Evolutionary conservation across 2,888 invertebrate species (phyloP).

Genomic region (Gymnoscelis rufifasciata): DNA sequence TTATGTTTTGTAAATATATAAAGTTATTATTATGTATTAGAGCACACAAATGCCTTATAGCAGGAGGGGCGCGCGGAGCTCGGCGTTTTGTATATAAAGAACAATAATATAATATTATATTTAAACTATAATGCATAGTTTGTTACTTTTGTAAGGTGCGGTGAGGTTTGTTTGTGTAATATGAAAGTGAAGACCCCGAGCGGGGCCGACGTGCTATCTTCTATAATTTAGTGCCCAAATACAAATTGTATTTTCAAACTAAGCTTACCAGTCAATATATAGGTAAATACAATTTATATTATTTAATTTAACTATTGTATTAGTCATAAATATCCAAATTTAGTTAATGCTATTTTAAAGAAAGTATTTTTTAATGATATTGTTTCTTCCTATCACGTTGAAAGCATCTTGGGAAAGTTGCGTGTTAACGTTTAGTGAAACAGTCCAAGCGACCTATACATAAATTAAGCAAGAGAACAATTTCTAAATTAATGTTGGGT

Average conservation of each 20-base stretch:
- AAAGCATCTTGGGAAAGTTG: slow-evolving; percentile 53
- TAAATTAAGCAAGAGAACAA: slow-evolving; percentile 44
- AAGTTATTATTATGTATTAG: slow-evolving; percentile 56
- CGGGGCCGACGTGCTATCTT: slow-evolving; percentile 65
- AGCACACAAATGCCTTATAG: slow-evolving; percentile 61
- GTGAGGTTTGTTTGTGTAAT: slow-evolving; percentile 55
- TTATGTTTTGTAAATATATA: slow-evolving; percentile 71
- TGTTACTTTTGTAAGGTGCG: slow-evolving; percentile 73
- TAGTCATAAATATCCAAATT: slow-evolving; percentile 79
- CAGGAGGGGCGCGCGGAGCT: slow-evolving; percentile 57
- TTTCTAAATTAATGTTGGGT: slow-evolving; percentile 37
- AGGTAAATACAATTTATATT: slow-evolving; percentile 73
- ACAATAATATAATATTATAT: slow-evolving; percentile 63
- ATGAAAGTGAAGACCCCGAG: slow-evolving; percentile 45
- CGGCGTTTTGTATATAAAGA: slow-evolving; percentile 70
- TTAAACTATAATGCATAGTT: slow-evolving; percentile 64
- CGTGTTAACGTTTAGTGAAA: slow-evolving; percentile 31
- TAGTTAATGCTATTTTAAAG: slow-evolving; percentile 72
- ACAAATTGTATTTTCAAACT: slow-evolving; percentile 70
- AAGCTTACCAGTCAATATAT: slow-evolving; percentile 76
- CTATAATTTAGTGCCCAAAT: slow-evolving; percentile 68
- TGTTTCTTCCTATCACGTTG: slow-evolving; percentile 58
- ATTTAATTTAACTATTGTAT: slow-evolving; percentile 75
- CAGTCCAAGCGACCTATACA: slow-evolving; percentile 46
- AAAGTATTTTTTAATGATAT: slow-evolving; percentile 54